Conservation (phyloP, 2,888 invertebrate species). For the Bombylius discolor region DNA sequence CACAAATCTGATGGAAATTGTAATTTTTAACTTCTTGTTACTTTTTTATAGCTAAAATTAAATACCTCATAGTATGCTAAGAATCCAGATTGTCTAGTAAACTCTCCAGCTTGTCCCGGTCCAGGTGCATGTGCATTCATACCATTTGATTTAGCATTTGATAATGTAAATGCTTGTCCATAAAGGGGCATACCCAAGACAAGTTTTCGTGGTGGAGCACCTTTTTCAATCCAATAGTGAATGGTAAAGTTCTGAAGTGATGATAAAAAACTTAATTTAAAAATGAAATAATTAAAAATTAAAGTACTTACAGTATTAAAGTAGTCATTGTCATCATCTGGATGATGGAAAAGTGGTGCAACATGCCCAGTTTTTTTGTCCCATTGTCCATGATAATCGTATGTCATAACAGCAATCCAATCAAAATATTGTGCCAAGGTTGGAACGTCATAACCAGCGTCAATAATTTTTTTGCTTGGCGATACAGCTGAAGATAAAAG, state of each 20-base stretch:
- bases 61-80: slow-evolving; percentile 73
- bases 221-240: slow-evolving; percentile 77
- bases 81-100: slow-evolving; percentile 72
- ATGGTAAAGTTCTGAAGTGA: slow-evolving; percentile 63
- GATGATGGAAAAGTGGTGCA: slow-evolving; percentile 70
- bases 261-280: not conserved
- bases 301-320: slow-evolving; percentile 60
- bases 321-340: slow-evolving; percentile 65
- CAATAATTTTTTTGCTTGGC: slow-evolving; percentile 76
- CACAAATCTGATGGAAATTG: slow-evolving; percentile 60
- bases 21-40: too few species aligned
- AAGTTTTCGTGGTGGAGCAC: slow-evolving; percentile 66
- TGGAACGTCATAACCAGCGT: slow-evolving; percentile 73
- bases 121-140: slow-evolving; percentile 64
- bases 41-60: not conserved
- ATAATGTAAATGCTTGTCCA: slow-evolving; percentile 69
- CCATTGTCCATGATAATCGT: slow-evolving; percentile 87
- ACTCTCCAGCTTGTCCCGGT: slow-evolving; percentile 73
- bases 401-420: slow-evolving; percentile 88
- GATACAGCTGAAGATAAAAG: slow-evolving; percentile 75
- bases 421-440: slow-evolving; percentile 61
- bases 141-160: slow-evolving; percentile 46
- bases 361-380: slow-evolving; percentile 85
- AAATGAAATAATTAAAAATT: not conserved
- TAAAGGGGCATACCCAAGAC: slow-evolving; percentile 84